Base-by-base conservation (phyloP, 2,888 invertebrate genomes). In the Archips crataeganus region DNA sequence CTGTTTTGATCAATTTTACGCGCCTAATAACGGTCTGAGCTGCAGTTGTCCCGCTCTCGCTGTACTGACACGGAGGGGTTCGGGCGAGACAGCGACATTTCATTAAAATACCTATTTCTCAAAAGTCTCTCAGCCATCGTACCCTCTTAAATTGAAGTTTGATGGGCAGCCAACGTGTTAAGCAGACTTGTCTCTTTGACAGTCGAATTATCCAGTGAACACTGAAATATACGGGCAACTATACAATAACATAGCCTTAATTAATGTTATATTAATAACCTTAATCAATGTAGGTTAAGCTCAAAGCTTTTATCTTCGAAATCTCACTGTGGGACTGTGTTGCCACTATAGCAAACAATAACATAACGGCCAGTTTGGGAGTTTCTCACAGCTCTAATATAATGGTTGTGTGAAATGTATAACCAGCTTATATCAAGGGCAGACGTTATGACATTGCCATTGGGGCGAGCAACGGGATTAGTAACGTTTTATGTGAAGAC, bases 391-490 rank as follows among this genome's bases (percentile, higher is more conserved):
- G 64, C 39, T 64, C 63, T 73, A 69, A 63, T 59, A 64, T 64
- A 73, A 73, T 69, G 39, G 47, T 59, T 61, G 62, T 73, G 73
- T 73, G 73, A 73, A 73, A 73, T 69, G 51, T 64, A 63, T 67
- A 59, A 65, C 57, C 34, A 65, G 42, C 62, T 73, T 73, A 57
- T 57, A 63, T 69, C 73, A 73, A 64, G 69, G 63, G 67, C 71
- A 66, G 61, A 67, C 54, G 62, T 72, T 68, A 72, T 73, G 73
- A 73, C 63, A 68, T 73, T 73, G 69, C 6, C 32, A 57, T 57
- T 57, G 57, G 34, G 51, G 42, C 32, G 32, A 70, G 54, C 13
- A 61, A 66, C 73, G 73, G 67, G 47, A 36, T 60, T 51, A 34
- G 63, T 39, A 54, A 65, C 23, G 59, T 39, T 51, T 51, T 60